Evolutionary conservation across 2,888 invertebrate species (phyloP).

Genomic region (Miltochrista miniata): DNA sequence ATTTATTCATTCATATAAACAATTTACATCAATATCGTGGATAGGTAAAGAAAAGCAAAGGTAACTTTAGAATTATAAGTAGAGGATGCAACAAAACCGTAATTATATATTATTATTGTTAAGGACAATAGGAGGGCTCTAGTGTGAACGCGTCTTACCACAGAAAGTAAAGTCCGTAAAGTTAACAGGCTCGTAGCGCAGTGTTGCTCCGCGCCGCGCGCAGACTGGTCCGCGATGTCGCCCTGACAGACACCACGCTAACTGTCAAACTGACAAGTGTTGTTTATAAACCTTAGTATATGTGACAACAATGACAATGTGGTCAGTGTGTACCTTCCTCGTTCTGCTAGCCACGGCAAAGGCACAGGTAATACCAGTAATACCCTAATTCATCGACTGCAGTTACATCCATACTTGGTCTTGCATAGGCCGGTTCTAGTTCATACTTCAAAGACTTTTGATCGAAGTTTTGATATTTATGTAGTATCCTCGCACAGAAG

Average conservation of each 20-base stretch:
- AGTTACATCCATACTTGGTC: conserved; percentile 17
- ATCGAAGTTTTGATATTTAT: conserved; percentile 14
- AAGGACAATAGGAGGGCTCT: no score
- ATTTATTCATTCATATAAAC: no score
- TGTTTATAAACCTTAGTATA: conserved; percentile 37
- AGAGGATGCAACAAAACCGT: no score
- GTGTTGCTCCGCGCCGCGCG: conserved; percentile 70
- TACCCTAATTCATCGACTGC: conserved; percentile 3
- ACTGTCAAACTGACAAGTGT: conserved; percentile 53
- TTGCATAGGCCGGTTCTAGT: conserved; percentile 4
- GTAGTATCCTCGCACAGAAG: conserved; percentile 18
- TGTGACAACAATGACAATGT: conserved; percentile 53
- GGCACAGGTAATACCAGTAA: conserved; percentile 66
- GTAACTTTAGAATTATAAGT: no score
- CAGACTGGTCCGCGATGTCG: conserved; percentile 68
- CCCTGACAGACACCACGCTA: conserved; percentile 51
- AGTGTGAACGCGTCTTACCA: conserved; percentile 63
- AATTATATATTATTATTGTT: no score
- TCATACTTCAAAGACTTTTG: conserved; percentile 15
- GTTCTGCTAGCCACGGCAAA: conserved; percentile 54
- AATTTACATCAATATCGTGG: no score
- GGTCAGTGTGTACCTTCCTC: conserved; percentile 59
- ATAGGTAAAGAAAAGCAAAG: no score
- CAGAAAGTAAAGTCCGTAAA: conserved; percentile 77
- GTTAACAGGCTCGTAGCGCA: conserved; percentile 48